phyloP scores from a whole-genome alignment of 2,797 vertebrate genomes.

The Orientallactaga sibirica region DNA sequence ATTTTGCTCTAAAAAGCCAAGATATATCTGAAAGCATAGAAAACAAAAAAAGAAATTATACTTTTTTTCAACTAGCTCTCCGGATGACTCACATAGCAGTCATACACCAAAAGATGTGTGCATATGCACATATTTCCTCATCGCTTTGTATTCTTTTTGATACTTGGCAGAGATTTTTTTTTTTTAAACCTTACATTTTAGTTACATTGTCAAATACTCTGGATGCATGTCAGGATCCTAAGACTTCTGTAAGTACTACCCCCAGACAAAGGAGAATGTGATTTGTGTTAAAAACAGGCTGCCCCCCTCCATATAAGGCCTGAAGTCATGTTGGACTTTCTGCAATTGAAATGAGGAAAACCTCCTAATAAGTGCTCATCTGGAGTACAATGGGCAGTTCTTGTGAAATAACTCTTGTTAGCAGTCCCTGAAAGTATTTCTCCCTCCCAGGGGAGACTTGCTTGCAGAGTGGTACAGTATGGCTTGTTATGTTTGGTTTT shows the following conservation, averaged over 20 bases:
- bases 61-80: neutral
- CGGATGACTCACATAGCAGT: neutral
- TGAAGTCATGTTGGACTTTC: neutral
- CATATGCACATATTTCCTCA: too few species aligned
- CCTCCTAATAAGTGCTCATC: accelerated
- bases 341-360: neutral
- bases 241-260: neutral
- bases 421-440: neutral
- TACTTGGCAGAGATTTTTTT: neutral
- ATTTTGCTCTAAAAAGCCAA: neutral
- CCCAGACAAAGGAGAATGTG: neutral
- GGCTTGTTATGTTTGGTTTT: too few species aligned
- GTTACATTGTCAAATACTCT: neutral
- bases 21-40: neutral
- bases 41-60: neutral
- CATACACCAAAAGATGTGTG: neutral
- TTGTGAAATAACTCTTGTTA: neutral
- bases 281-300: neutral
- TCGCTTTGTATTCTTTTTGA: neutral
- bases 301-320: neutral
- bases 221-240: neutral
- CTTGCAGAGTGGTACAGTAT: neutral
- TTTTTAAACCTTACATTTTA: neutral
- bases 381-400: too few species aligned
- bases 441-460: neutral